Percentiles rank a stretch among this genome's conserved stretches.
Evolutionary conservation across 2,113 vertebrate genomes (phyloP).

Genomic region (Melanotaenia duboulayi): DNA sequence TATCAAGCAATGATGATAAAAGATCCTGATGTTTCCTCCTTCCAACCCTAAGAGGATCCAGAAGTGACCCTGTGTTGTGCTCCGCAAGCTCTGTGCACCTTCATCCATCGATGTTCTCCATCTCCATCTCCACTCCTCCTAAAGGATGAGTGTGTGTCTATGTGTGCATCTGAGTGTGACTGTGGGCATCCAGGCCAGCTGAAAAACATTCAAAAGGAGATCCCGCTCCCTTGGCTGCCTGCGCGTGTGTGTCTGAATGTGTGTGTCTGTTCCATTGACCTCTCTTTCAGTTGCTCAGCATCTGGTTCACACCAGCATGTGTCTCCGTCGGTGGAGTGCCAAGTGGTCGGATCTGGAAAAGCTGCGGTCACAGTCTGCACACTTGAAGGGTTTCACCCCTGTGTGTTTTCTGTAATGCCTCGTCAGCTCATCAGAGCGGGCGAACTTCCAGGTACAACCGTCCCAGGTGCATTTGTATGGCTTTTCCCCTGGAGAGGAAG

Average conservation of each 20-base stretch:
- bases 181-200: constrained; percentile 73
- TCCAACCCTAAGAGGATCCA: constrained; percentile 77
- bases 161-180: constrained; percentile 9
- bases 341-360: constrained; percentile 99
- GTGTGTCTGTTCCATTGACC: constrained; percentile 25
- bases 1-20: constrained; percentile 49
- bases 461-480: constrained; percentile 99
- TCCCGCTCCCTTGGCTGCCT: constrained; percentile 73
- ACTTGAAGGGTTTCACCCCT: constrained; percentile 99
- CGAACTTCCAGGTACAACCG: constrained; percentile 99
- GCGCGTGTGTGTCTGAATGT: constrained; percentile 18
- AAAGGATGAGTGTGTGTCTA: constrained; percentile 39
- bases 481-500: constrained; percentile 91
- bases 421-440: constrained; percentile 98
- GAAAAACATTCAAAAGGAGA: constrained; percentile 79
- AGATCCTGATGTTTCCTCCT: constrained; percentile 64
- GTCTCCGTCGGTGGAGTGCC: constrained; percentile 96
- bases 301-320: constrained; percentile 95
- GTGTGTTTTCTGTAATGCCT: constrained; percentile 99
- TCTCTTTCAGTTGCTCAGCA: constrained; percentile 63
- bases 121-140: constrained; percentile 70
- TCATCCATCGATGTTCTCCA: constrained; percentile 3
- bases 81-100: constrained; percentile 73
- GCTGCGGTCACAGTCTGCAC: constrained; percentile 98
- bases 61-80: constrained; percentile 78